Conservation (phyloP, 2,113 vertebrate species). For the Damaliscus lunatus region DNA sequence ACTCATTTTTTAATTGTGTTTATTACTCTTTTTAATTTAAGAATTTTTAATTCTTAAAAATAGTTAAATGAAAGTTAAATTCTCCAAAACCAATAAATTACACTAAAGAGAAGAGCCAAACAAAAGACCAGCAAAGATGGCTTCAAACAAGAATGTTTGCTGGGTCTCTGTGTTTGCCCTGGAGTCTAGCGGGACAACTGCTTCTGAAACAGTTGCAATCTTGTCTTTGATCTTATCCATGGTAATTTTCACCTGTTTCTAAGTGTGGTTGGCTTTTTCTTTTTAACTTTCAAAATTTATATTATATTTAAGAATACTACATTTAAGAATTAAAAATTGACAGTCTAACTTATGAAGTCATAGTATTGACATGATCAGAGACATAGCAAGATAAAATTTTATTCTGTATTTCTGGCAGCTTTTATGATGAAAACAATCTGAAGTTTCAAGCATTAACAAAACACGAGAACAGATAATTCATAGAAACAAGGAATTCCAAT, state of each 20-base stretch:
- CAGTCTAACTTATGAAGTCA: neutral
- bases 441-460: neutral
- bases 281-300: neutral
- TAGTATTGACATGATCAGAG: neutral
- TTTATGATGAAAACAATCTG: neutral
- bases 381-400: neutral
- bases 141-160: neutral
- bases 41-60: neutral
- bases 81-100: neutral
- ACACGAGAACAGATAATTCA: neutral
- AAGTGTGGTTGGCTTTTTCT: rapidly evolving
- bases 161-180: neutral
- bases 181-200: rapidly evolving
- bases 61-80: neutral
- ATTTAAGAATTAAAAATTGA: neutral
- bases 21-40: too few species aligned
- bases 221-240: neutral
- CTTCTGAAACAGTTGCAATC: neutral
- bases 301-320: neutral
- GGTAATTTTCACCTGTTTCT: neutral
- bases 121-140: rapidly evolving
- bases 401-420: neutral
- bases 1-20: neutral
- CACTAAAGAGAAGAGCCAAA: neutral
- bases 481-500: neutral